Conservation (phyloP, 2,113 vertebrate genomes). For the Rhinopomastus cyanomelas region DNA sequence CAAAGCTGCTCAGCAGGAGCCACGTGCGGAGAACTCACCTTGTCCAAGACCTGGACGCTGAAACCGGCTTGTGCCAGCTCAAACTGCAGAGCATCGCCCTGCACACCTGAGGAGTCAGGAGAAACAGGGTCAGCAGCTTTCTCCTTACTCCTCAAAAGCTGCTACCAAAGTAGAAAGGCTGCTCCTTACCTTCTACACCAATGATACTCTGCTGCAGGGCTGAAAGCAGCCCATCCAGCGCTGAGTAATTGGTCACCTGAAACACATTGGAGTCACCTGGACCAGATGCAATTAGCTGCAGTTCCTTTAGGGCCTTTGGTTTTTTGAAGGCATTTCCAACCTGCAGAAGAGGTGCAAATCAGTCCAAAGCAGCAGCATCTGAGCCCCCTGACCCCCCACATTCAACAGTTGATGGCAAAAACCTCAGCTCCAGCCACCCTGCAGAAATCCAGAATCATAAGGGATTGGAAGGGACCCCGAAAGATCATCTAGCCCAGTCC, state of each 20-base stretch:
- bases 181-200: constrained; percentile 73
- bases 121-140: background rate
- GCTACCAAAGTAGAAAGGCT: background rate
- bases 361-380: background rate
- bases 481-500: too few relatives aligned
- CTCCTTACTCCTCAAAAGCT: background rate
- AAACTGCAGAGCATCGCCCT: constrained; percentile 71
- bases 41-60: constrained; percentile 66
- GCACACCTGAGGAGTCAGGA: constrained; percentile 57
- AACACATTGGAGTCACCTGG: constrained; percentile 67
- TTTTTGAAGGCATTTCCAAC: constrained; percentile 68
- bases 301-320: background rate
- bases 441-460: too few relatives aligned
- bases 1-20: background rate
- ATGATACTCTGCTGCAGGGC: constrained; percentile 70
- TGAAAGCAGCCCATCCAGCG: constrained; percentile 68
- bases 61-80: constrained; percentile 80
- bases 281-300: constrained; percentile 75
- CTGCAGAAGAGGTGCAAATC: constrained; percentile 40
- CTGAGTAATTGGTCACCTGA: constrained; percentile 74
- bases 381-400: background rate
- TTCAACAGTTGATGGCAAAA: background rate
- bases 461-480: too few relatives aligned
- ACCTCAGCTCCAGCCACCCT: background rate
- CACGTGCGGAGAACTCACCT: constrained; percentile 49